Base-by-base conservation (phyloP, 1,140 invertebrate species). In the Luehdorfia chinensis region DNA sequence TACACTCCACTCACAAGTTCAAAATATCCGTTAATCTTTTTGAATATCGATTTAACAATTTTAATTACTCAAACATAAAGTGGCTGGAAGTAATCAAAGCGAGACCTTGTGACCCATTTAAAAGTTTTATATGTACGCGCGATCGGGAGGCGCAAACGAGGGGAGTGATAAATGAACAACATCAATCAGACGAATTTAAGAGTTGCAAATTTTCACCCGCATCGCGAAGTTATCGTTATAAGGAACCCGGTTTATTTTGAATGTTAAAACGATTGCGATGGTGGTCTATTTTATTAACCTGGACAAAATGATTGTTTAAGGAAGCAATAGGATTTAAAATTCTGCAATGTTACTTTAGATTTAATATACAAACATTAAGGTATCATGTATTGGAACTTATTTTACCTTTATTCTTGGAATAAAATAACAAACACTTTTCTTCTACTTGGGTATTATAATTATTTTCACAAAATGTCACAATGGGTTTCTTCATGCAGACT, bases 161-260 rank as follows among this genome's bases (percentile, higher is more conserved):
- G 78, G 78, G 76, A 69, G 62, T 84, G 77, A 85, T 85, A 83
- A 85, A 85, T 85, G 81, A 68, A 71, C 39, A 69, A 67, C 80
- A 84, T 84, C 78, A 83, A 84, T 84, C 78, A 81, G 76, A 69
- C 51, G 65, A 78, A 75, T 78, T 81, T 76, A 78, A 79, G 67
- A 78, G 75, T 70, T 78, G 75, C 76, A 72, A 75, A 78, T 78
- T 70, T 77, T 69, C 69, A 68, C 55, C 60, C 56, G 54, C 55
- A 62, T 58, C 59, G 47, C 31, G 28, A 46, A 73, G 49, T 71
- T 69, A 69, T 75, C 63, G 51, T 60, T 68, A 60, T 67, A 59
- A 65, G 55, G 47, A 51, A 46, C 55, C 56, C 65, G 47, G 44
- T 60, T 64, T 55, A 60, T 66, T 71, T 65, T 54, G 51, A 58